Evolutionary conservation across 2,888 invertebrate genomes (phyloP), one percentile per base, ranked within the genome.

Genomic region (Platycnemis pennipes): DNA sequence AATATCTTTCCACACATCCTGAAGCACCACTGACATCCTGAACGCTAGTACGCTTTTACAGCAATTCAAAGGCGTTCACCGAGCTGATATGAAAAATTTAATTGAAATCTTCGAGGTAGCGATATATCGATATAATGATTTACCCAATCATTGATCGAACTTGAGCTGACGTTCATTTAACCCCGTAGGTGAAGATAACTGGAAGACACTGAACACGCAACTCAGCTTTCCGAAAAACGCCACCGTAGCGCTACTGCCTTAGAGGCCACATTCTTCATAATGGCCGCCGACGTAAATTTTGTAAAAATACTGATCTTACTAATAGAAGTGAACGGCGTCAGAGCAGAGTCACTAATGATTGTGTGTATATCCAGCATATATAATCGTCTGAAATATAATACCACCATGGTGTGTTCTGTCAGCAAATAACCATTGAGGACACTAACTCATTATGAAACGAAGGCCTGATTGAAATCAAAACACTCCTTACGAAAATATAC

Each of bases 1-100:
- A 11, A 96, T 96, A 94, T 96, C 96, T 94, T 96, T 96, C 96
- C 96, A 96, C 94, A 95, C 96, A 22, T 96, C 96, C 95, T 96
- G 91, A 7, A 91, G 44, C 56, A 91, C 91, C 37, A 91, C 91
- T 91, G 91, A 91, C 91, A 91, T 91, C 31, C 44, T 56, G 91
- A n/a, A n/a, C 13, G 44, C 37, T 42, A 63, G 13, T 44, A n/a
- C 13, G 11, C 91, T 69, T 63, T 26, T n/a, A 63, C 63, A 13
- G 37, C 77, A 77, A 77, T 77, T 77, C 77, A 77, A 77, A 44
- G 56, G 63, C 91, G 56, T 91, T 91, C 56, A 91, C 63, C 63
- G 44, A 56, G 63, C 44, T n/a, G 56, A 91, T 44, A 63, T 89
- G 91, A 44, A 56, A 91, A 91, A 63, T 63, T 63, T 56, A 91